phyloP scores from a whole-genome alignment of 1,140 invertebrate species.

The Orius insidiosus region DNA sequence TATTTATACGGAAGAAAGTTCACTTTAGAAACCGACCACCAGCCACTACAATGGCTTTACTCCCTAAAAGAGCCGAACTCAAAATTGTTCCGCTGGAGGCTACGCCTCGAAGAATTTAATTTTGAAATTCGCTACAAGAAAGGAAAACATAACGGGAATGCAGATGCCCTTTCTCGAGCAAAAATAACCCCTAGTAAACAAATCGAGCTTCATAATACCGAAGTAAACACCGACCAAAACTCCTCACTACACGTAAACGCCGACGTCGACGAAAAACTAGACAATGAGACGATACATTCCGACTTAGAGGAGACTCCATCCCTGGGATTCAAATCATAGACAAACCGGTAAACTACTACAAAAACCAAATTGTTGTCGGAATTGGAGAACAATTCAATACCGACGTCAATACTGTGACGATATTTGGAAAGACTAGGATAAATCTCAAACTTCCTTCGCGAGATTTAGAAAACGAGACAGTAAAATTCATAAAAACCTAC shows the following conservation, averaged over 20 bases:
- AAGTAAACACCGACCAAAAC: not conserved
- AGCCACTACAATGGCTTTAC: slow-evolving; percentile 29
- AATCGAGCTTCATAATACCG: not conserved
- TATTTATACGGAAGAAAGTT: slow-evolving; percentile 31
- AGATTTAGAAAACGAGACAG: not conserved
- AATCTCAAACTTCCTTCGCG: not conserved
- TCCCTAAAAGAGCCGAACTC: slow-evolving; percentile 23
- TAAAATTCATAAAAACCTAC: not conserved
- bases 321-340: not conserved
- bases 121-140: slow-evolving; percentile 6
- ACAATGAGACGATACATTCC: not conserved
- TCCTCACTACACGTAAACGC: too few relatives aligned
- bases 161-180: slow-evolving; percentile 4
- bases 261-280: not conserved
- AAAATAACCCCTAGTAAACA: slow-evolving; percentile 18
- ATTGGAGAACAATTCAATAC: not conserved
- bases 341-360: not conserved
- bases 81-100: slow-evolving; percentile 13
- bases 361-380: not conserved
- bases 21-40: slow-evolving; percentile 32
- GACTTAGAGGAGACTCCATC: not conserved
- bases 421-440: too few relatives aligned
- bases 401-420: too few relatives aligned
- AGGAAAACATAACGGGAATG: not conserved
- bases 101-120: slow-evolving; percentile 7